Base-by-base conservation (phyloP, 2,797 vertebrate genomes). In the Philypnodon macrostomus region DNA sequence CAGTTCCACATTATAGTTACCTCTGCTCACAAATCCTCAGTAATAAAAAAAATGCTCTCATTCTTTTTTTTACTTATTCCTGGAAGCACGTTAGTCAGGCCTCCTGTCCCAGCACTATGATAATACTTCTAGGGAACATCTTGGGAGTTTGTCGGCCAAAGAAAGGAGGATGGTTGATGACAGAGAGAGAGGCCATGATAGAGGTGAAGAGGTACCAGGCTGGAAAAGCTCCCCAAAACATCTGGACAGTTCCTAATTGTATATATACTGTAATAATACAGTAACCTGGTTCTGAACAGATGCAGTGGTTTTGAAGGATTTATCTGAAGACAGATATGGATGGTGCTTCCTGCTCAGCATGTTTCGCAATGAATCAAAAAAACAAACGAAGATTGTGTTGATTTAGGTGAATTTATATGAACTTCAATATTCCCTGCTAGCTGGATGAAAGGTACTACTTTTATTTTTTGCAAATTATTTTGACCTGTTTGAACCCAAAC, bases 81-180 rank as follows among this genome's bases (percentile, higher is more conserved):
- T 56, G 53, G 70, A 76, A 63, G 18, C 24, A 21, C 8, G 18
- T 52, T 12, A 13, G 49, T 4, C 19, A 32, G 32, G 48, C 24
- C 1, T 40, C 30, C 32, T 45, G 24, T 62, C 53, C 61, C 42
- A 67, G 37, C 41, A 34, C 26, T 13, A 48, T 52, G 70, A 73
- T 56, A 63, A 71, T 69, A 39, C 49, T 55, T 79, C 63, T 65
- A 70, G 52, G 62, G 74, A 72, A 66, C 10, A 40, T 66, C 29
- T 56, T 55, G 46, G 31, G 45, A 53, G 8, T 50, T 40, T 31
- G 17, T 50, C 1, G 14, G 19, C 51, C 14, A 10, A 30, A 41
- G 55, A 59, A 47, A 65, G 33, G 35, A 17, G 51, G 55, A 65
- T 42, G 49, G 57, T 58, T 42, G 62, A 67, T 58, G 73, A 76